phyloP scores from a whole-genome alignment of 2,113 vertebrate species.

The Trematomus loennbergii region DNA sequence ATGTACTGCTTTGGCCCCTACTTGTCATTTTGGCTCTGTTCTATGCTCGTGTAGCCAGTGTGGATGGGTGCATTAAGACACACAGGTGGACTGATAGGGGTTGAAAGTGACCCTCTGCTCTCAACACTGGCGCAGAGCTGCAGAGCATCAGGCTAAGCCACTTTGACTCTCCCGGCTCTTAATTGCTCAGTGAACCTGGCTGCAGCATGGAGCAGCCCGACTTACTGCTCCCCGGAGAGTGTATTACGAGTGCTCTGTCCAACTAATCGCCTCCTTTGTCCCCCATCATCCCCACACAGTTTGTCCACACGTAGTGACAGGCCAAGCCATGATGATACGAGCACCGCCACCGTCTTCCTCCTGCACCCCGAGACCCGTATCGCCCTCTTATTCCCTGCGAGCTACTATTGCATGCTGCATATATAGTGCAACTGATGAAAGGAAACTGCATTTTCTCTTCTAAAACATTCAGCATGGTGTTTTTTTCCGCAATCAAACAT shows the following conservation, averaged over 20 bases:
- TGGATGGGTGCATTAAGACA: slow-evolving; percentile 74
- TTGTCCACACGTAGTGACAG: slow-evolving; percentile 71
- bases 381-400: slow-evolving; percentile 14
- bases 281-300: slow-evolving; percentile 64
- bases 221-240: slow-evolving; percentile 73
- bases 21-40: slow-evolving; percentile 70
- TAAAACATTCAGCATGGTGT: slow-evolving; percentile 14
- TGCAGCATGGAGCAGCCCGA: slow-evolving; percentile 71
- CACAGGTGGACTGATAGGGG: slow-evolving; percentile 75
- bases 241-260: slow-evolving; percentile 76
- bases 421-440: slow-evolving; percentile 30
- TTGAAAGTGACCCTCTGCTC: slow-evolving; percentile 79
- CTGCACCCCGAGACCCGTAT: slow-evolving; percentile 12
- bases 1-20: slow-evolving; percentile 59
- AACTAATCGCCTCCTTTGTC: slow-evolving; percentile 79
- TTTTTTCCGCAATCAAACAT: slow-evolving; percentile 8
- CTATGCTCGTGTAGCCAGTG: slow-evolving; percentile 52
- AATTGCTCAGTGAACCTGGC: slow-evolving; percentile 80
- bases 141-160: slow-evolving; percentile 73
- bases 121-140: slow-evolving; percentile 58
- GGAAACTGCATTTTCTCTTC: slow-evolving; percentile 22
- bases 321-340: slow-evolving; percentile 35
- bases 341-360: slow-evolving; percentile 12
- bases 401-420: slow-evolving; percentile 1
- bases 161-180: slow-evolving; percentile 72